Percentiles rank a stretch among this genome's conserved stretches.
Conservation (phyloP, 2,797 vertebrate species). For the Ispidina lecontei region DNA sequence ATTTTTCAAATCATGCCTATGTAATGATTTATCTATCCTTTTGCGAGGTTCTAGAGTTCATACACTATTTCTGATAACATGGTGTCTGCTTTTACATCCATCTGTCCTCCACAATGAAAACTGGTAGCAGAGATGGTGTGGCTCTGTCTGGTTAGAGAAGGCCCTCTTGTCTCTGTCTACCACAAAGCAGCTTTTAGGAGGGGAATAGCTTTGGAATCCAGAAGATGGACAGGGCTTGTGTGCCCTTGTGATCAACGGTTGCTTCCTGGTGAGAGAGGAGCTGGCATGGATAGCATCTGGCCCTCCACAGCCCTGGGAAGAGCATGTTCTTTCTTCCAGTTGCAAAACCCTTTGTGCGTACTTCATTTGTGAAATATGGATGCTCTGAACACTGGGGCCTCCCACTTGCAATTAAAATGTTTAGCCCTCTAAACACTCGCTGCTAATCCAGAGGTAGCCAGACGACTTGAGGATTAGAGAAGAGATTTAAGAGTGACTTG, state of each 20-base stretch:
- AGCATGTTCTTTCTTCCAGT: not conserved
- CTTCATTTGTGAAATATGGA: fast-evolving
- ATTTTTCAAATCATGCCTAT: not conserved
- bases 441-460: conserved; percentile 8
- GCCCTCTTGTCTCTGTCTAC: not conserved
- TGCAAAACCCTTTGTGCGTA: not conserved
- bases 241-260: not conserved
- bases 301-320: not conserved
- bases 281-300: fast-evolving
- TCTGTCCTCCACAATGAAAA: not conserved
- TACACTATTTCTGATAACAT: not conserved
- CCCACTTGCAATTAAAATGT: not conserved
- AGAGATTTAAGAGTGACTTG: conserved; percentile 1
- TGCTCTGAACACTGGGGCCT: not conserved
- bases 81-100: not conserved
- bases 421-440: not conserved
- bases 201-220: not conserved
- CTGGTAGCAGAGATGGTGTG: not conserved
- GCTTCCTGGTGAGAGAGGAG: not conserved
- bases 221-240: not conserved
- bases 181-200: not conserved
- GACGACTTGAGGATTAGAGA: conserved; percentile 15
- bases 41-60: not conserved
- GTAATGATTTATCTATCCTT: not conserved
- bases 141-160: not conserved